Percentiles rank a stretch among this genome's conserved stretches.
These are phyloP conservation scores for Pantelozetes paolii DNA, from an alignment of 2,888 invertebrate species.

Conservation along the genomic window DNA sequence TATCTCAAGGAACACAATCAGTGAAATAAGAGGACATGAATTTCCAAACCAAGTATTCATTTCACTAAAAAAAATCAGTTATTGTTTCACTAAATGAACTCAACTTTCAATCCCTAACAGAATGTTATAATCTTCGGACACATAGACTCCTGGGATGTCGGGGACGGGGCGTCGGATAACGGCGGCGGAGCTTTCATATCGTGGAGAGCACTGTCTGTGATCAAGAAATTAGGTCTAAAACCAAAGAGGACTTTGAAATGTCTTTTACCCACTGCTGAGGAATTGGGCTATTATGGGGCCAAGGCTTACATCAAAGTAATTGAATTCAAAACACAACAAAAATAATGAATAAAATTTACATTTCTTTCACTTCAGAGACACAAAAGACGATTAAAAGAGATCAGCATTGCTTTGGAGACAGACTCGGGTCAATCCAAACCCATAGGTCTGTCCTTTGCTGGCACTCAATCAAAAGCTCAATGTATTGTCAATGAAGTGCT, in stretches of 20 bases:
- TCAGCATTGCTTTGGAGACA: conserved; percentile 74
- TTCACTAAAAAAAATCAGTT: too few species aligned
- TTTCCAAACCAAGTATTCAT: conserved; percentile 35
- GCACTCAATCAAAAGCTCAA: conserved; percentile 54
- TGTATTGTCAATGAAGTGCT: conserved; percentile 63
- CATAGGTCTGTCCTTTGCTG: conserved; percentile 64
- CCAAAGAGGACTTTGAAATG: conserved; percentile 69
- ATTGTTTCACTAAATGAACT: too few species aligned
- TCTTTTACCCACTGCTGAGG: conserved; percentile 77
- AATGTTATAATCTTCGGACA: conserved; percentile 75
- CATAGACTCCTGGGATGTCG: conserved; percentile 82
- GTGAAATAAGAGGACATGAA: conserved; percentile 44
- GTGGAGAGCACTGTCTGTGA: conserved; percentile 66
- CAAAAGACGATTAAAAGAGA: conserved; percentile 59
- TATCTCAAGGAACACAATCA: conserved; percentile 48
- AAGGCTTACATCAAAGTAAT: conserved; percentile 59
- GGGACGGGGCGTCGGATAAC: conserved; percentile 81
- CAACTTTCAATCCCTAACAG: conserved; percentile 45
- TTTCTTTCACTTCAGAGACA: too few species aligned
- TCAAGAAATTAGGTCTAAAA: conserved; percentile 62
- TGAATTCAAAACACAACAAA: not conserved
- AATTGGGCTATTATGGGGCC: conserved; percentile 67
- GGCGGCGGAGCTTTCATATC: conserved; percentile 71
- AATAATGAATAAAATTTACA: not conserved
- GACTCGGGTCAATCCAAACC: conserved; percentile 76